A percentile compares a stretch with the other conserved stretches of the same genome.
Evolutionary conservation across 2,888 invertebrate genomes (phyloP).

Genomic region (Halictus quadricinctus): DNA sequence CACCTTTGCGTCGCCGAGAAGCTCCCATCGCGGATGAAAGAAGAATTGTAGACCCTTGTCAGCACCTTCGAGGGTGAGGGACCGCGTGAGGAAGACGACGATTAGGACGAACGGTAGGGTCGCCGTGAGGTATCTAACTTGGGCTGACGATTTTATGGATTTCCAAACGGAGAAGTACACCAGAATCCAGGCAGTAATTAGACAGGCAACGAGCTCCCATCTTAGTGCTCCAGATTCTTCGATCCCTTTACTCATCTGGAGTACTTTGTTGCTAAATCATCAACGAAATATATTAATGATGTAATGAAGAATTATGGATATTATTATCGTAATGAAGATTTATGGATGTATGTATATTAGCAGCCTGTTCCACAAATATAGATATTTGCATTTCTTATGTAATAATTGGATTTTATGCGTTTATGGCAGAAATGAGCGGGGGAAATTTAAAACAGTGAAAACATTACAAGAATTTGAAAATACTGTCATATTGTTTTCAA

Average conservation of each 20-base stretch:
- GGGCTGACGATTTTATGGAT: slow-evolving; percentile 95
- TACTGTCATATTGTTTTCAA: too few species aligned
- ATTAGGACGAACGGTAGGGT: slow-evolving; percentile 95
- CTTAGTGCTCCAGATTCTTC: slow-evolving; percentile 91
- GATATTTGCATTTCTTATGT: too few species aligned
- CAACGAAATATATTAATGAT: not conserved
- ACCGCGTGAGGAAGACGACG: slow-evolving; percentile 92
- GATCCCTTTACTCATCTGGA: slow-evolving; percentile 92
- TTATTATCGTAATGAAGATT: too few species aligned
- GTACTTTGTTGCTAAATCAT: slow-evolving; percentile 89
- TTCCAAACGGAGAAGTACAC: slow-evolving; percentile 99
- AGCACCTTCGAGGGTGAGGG: slow-evolving; percentile 95
- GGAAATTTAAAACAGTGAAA: too few species aligned
- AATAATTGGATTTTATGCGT: too few species aligned
- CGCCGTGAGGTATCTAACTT: slow-evolving; percentile 95
- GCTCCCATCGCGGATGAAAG: slow-evolving; percentile 93
- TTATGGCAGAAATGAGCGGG: too few species aligned
- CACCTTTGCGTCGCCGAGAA: slow-evolving; percentile 92
- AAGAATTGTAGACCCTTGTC: slow-evolving; percentile 93
- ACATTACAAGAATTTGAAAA: too few species aligned
- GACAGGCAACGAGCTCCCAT: slow-evolving; percentile 95
- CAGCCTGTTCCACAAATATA: too few species aligned
- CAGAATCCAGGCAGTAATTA: slow-evolving; percentile 95
- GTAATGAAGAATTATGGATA: too few species aligned
- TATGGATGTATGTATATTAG: too few species aligned